Conservation (phyloP, 1,140 invertebrate species). For the Cataglyphis hispanica region DNA sequence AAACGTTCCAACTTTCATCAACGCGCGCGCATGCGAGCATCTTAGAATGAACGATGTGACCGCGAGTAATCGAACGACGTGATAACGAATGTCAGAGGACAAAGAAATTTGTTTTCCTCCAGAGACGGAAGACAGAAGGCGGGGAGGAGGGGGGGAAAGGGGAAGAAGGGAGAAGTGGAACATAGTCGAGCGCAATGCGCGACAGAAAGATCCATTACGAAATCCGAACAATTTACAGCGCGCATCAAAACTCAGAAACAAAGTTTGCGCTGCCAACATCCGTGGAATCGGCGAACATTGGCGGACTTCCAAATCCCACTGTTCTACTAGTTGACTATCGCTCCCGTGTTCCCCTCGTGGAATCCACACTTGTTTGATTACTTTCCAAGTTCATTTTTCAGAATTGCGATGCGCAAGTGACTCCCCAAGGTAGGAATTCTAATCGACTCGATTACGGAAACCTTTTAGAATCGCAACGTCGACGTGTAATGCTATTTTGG, state of each 20-base stretch:
- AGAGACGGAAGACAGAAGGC: no score
- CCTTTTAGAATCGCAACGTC: background rate
- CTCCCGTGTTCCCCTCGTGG: conserved; percentile 31
- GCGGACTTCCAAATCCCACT: conserved; percentile 54
- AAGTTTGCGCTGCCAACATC: conserved; percentile 39
- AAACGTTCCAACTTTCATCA: conserved; percentile 30
- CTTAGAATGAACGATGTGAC: conserved; percentile 11
- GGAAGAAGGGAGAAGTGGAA: background rate
- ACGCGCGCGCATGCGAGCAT: background rate
- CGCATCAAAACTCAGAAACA: conserved; percentile 53
- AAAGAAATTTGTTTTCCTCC: background rate
- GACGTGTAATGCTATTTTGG: background rate
- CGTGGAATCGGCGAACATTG: conserved; percentile 38
- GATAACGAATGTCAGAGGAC: conserved; percentile 5
- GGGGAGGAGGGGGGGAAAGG: no score
- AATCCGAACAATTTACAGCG: conserved; percentile 45
- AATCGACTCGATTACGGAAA: conserved; percentile 22
- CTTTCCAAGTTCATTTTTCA: conserved; percentile 50
- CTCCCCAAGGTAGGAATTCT: conserved; percentile 29
- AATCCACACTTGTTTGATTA: conserved; percentile 57
- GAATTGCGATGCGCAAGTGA: conserved; percentile 32
- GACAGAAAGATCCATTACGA: conserved; percentile 46
- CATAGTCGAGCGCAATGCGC: background rate
- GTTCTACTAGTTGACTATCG: conserved; percentile 50
- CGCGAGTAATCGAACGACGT: background rate